Percentiles rank a stretch among this genome's conserved stretches.
Conservation (phyloP, 2,113 vertebrate species). For the Aphyosemion australe region DNA sequence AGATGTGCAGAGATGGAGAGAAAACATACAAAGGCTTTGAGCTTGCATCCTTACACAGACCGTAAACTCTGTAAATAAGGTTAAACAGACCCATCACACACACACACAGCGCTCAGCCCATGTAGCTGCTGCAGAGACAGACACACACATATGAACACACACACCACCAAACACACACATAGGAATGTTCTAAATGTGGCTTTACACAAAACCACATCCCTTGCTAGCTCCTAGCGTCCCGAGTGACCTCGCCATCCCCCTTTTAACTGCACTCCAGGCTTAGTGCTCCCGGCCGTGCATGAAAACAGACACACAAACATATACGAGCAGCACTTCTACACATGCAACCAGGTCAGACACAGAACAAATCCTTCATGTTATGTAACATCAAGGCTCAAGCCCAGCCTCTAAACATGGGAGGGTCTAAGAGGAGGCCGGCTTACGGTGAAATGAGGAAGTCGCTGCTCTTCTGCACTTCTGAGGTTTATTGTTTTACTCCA, state of each 20-base stretch:
- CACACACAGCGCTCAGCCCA: conserved; percentile 3
- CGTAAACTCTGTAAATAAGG: too few relatives aligned
- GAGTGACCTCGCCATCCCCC: conserved; percentile 38
- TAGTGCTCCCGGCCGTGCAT: neutral
- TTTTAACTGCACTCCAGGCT: conserved; percentile 47
- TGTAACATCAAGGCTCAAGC: conserved; percentile 36
- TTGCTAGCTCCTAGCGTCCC: conserved; percentile 31
- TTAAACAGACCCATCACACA: neutral
- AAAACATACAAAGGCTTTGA: too few relatives aligned
- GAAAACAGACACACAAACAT: conserved; percentile 7
- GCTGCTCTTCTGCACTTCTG: neutral
- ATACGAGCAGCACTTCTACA: neutral
- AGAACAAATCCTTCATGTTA: conserved; percentile 48
- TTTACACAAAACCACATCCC: conserved; percentile 63
- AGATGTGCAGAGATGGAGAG: too few relatives aligned
- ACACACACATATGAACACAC: conserved; percentile 37
- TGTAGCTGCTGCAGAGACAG: conserved; percentile 33
- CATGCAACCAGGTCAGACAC: conserved; percentile 39
- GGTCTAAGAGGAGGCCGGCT: neutral
- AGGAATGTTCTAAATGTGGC: conserved; percentile 69
- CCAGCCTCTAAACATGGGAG: neutral
- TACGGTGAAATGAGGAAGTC: conserved; percentile 14
- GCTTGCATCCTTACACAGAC: too few relatives aligned
- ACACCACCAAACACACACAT: conserved; percentile 56
- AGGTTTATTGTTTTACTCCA: neutral